A percentile compares a stretch with the other conserved stretches of the same genome.
Conservation (phyloP, 2,113 vertebrate genomes). For the Zosterops borbonicus region DNA sequence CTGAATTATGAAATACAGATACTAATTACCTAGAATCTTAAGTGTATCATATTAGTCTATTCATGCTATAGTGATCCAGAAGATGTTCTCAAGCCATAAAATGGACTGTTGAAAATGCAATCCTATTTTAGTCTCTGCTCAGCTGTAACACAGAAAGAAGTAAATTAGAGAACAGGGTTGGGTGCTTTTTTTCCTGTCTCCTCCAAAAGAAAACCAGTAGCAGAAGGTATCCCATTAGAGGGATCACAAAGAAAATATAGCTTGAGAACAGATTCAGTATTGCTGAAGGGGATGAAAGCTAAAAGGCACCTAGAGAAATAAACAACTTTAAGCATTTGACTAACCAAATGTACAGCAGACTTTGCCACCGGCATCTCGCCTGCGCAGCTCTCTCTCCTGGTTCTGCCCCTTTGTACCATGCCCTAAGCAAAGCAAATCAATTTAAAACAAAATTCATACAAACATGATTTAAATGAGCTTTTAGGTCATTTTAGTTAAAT, state of each 20-base stretch:
- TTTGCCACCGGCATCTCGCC: neutral
- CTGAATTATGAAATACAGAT: neutral
- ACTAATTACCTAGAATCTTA: neutral
- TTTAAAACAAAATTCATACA: neutral
- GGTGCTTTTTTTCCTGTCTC: neutral
- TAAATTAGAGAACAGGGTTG: neutral
- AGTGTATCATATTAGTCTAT: neutral
- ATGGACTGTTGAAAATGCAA: neutral
- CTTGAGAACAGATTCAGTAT: neutral
- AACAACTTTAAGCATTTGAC: neutral
- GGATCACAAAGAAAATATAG: neutral
- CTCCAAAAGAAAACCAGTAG: neutral
- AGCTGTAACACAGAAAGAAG: neutral
- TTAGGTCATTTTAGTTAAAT: neutral
- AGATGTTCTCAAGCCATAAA: neutral
- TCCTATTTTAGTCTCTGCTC: neutral
- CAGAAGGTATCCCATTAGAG: slow-evolving; percentile 8
- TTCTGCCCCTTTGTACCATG: neutral
- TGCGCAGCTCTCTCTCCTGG: neutral
- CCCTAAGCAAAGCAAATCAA: neutral
- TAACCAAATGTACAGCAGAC: slow-evolving; percentile 15
- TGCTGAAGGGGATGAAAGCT: neutral
- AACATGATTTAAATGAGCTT: neutral
- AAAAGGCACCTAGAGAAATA: slow-evolving; percentile 13
- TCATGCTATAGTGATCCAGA: neutral